Conservation (phyloP, 2,113 vertebrate genomes). For the Ploceus nigricollis region DNA sequence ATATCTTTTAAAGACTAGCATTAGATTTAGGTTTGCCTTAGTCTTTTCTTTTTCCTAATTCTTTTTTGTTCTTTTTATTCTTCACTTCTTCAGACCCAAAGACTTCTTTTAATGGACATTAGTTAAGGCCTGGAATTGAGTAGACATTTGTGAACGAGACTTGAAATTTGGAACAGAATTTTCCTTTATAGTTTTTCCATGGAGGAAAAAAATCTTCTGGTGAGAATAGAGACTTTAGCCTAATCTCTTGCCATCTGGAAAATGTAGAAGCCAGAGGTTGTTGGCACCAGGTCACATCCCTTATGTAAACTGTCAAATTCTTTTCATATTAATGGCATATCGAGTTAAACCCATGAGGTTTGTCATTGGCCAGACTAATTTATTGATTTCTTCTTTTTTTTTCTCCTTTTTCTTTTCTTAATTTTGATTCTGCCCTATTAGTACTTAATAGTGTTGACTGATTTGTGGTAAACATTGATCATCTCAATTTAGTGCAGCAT, state of each 20-base stretch:
- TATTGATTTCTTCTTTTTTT: constrained; percentile 51
- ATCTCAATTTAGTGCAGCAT: constrained; percentile 45
- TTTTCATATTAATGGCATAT: constrained; percentile 81
- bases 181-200: constrained; percentile 79
- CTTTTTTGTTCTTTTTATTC: not conserved
- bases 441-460: not conserved
- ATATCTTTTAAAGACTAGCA: constrained; percentile 71
- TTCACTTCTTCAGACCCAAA: constrained; percentile 64
- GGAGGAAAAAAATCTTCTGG: constrained; percentile 77
- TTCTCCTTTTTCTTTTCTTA: not conserved
- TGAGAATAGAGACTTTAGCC: constrained; percentile 76
- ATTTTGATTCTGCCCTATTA: not conserved
- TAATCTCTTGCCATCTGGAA: constrained; percentile 84
- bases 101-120: constrained; percentile 76
- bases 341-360: constrained; percentile 72
- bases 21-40: constrained; percentile 71
- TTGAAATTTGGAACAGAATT: constrained; percentile 78
- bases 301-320: constrained; percentile 88
- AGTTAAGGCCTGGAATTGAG: constrained; percentile 77
- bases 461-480: not conserved
- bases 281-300: constrained; percentile 84
- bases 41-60: constrained; percentile 25
- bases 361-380: constrained; percentile 63
- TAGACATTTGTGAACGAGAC: constrained; percentile 81
- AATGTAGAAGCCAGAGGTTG: constrained; percentile 81